These are phyloP conservation scores for Petrosia ficiformis DNA, from an alignment of 37 sponge, comb jelly and placozoan species.

Conservation along the genomic window DNA sequence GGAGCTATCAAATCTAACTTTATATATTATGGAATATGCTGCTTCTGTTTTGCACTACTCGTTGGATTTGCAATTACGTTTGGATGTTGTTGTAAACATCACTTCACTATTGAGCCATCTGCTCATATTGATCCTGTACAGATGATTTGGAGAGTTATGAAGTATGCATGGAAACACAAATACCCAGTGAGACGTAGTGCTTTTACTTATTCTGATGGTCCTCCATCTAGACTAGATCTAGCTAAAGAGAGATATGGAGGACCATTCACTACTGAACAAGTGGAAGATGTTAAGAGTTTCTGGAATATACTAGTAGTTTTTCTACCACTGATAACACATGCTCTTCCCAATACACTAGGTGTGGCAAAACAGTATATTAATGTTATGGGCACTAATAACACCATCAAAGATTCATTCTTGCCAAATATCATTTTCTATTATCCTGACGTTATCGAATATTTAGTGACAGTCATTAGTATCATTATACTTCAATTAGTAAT, in stretches of 20 bases:
- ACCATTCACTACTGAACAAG: slow-evolving; percentile 1
- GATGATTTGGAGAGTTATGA: neutral
- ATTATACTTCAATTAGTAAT: neutral
- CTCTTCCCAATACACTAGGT: too few species aligned
- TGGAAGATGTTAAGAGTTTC: slow-evolving; percentile 1
- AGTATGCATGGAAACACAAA: neutral
- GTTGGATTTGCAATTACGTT: too few species aligned
- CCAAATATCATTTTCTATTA: neutral
- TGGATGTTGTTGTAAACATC: neutral
- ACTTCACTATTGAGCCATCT: neutral
- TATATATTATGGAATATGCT: neutral
- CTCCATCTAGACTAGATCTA: neutral
- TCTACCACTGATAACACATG: neutral
- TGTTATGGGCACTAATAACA: too few species aligned
- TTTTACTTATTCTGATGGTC: neutral
- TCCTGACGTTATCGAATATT: too few species aligned
- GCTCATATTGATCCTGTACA: neutral
- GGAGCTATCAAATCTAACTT: neutral
- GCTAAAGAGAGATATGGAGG: slow-evolving; percentile 13
- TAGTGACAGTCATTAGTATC: neutral
- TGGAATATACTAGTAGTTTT: neutral
- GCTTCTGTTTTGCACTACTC: neutral
- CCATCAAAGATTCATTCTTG: too few species aligned
- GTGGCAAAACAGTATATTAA: too few species aligned
- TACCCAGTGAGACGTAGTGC: slow-evolving; percentile 2